A percentile compares a stretch with the other conserved stretches of the same genome.
Evolutionary conservation across 2,113 vertebrate genomes (phyloP).

Genomic region (Furnarius figulus): DNA sequence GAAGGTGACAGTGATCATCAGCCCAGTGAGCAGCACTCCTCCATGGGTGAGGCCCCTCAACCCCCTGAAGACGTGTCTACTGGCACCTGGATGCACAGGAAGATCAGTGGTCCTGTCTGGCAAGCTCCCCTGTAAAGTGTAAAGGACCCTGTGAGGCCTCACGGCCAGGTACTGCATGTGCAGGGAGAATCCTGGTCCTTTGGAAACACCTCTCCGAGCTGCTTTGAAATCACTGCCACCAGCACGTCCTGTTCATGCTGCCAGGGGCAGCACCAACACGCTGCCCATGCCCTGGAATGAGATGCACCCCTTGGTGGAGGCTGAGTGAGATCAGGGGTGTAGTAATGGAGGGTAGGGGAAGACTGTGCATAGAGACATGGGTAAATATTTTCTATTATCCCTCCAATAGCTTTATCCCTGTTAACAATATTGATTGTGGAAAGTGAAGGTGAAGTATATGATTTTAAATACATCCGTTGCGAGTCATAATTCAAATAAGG

Average conservation of each 20-base stretch:
- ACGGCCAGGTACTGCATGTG: rapidly evolving
- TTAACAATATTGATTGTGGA: constrained; percentile 38
- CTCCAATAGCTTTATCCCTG: background rate
- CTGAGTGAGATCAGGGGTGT: background rate
- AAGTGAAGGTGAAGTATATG: constrained; percentile 2
- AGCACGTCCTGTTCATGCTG: background rate
- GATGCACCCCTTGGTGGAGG: background rate
- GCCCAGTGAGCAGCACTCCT: background rate
- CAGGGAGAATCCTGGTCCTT: background rate
- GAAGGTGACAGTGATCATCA: background rate
- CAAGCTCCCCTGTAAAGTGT: background rate
- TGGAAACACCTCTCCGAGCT: background rate
- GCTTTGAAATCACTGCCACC: background rate
- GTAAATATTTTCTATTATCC: constrained; percentile 17
- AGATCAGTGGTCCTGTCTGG: background rate
- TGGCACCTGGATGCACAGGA: background rate
- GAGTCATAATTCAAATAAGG: constrained; percentile 20
- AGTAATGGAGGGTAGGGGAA: background rate
- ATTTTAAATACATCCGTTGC: constrained; percentile 47
- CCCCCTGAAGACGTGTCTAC: too few species aligned
- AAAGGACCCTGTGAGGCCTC: background rate
- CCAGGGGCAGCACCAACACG: rapidly evolving
- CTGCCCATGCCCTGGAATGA: rapidly evolving
- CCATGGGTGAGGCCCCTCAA: rapidly evolving
- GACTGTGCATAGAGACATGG: background rate